Conservation (phyloP, 2,888 invertebrate genomes). For the Noctuana brunneofusca region DNA sequence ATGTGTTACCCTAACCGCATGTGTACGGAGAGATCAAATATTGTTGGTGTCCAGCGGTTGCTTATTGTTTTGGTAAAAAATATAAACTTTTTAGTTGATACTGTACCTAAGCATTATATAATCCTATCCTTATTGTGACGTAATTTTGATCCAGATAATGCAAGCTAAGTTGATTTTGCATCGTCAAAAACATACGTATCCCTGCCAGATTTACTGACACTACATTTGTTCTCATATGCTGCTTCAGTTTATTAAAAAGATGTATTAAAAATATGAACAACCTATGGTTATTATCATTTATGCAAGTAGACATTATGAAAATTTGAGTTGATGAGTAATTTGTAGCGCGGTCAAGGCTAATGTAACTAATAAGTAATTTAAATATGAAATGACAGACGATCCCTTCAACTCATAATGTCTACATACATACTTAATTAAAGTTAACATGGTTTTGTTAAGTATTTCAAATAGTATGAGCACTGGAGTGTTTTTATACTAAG, state of each 20-base stretch:
- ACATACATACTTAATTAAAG: too few relatives aligned
- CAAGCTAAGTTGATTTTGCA: slow-evolving; percentile 34
- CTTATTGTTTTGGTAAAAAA: neutral
- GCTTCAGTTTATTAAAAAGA: neutral
- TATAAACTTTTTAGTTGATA: neutral
- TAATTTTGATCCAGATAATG: slow-evolving; percentile 51
- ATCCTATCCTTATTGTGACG: slow-evolving; percentile 67
- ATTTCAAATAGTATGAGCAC: too few relatives aligned
- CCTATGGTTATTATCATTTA: neutral
- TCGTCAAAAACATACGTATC: slow-evolving; percentile 13
- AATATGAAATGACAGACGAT: slow-evolving; percentile 7
- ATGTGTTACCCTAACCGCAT: neutral
- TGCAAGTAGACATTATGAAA: neutral
- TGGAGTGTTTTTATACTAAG: too few relatives aligned
- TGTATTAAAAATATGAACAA: neutral
- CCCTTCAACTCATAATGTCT: neutral
- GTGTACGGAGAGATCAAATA: too few relatives aligned
- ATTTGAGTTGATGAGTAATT: slow-evolving; percentile 5
- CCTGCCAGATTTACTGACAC: neutral
- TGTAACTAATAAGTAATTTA: neutral
- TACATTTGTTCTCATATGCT: neutral
- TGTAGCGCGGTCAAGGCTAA: slow-evolving; percentile 18
- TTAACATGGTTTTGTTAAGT: too few relatives aligned
- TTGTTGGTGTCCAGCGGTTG: neutral
- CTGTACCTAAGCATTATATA: slow-evolving; percentile 67